phyloP scores from a whole-genome alignment of 2,797 vertebrate genomes.

The Artibeus lituratus region DNA sequence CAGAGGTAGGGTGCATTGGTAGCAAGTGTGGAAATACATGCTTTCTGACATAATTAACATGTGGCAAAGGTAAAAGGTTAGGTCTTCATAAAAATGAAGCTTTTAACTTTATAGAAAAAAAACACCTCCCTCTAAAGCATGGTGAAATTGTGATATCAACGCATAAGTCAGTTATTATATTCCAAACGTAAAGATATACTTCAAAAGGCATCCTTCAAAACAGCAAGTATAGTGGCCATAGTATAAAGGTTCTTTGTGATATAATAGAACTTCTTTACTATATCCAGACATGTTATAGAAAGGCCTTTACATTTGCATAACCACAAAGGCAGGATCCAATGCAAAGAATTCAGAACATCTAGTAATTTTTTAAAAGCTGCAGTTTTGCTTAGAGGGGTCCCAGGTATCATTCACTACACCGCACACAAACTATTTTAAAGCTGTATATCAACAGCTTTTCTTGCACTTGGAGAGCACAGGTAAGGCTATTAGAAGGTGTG shows the following conservation, averaged over 20 bases:
- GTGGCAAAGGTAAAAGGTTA: neutral
- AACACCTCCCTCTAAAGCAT: neutral
- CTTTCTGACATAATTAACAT: neutral
- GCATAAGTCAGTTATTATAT: neutral
- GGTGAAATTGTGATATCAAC: neutral
- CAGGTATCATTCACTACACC: neutral
- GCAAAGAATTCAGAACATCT: constrained; percentile 58
- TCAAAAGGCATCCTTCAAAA: neutral
- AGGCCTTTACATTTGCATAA: constrained; percentile 43
- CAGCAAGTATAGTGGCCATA: constrained; percentile 19
- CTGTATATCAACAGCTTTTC: neutral
- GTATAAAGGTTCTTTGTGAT: neutral
- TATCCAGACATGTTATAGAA: constrained; percentile 37
- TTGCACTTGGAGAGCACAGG: neutral
- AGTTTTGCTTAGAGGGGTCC: neutral
- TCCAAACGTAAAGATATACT: neutral
- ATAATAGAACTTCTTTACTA: constrained; percentile 1
- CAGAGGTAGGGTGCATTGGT: neutral
- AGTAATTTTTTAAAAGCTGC: neutral
- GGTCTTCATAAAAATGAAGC: neutral
- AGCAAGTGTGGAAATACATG: neutral
- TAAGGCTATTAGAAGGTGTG: neutral
- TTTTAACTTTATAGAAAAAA: neutral
- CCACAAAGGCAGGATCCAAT: constrained; percentile 39
- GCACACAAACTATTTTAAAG: neutral